A percentile compares a stretch with the other conserved stretches of the same genome.
These are phyloP conservation scores for Paedocypris sp. DNA, from an alignment of 2,113 vertebrate genomes.

Conservation along the genomic window DNA sequence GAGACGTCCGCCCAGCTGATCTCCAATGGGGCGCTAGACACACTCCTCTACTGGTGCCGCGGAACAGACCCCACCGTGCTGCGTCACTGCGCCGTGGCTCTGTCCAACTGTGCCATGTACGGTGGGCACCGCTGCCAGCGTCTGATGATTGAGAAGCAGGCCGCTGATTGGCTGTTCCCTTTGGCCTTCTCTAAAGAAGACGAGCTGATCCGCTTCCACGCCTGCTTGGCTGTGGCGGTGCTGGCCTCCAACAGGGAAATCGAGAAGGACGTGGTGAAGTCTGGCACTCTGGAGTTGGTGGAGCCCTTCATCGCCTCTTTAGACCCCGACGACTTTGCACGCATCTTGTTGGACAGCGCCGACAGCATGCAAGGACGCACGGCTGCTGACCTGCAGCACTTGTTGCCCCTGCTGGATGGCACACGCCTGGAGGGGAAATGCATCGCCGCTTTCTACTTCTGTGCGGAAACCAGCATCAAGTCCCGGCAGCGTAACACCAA, in stretches of 20 bases:
- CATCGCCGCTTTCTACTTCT: slow-evolving; percentile 90
- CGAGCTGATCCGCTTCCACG: slow-evolving; percentile 80
- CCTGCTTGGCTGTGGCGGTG: slow-evolving; percentile 83
- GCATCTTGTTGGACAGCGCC: slow-evolving; percentile 69
- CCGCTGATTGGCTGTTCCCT: slow-evolving; percentile 91
- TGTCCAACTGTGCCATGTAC: slow-evolving; percentile 94
- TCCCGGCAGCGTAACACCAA: slow-evolving; percentile 84
- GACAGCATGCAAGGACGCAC: slow-evolving; percentile 83
- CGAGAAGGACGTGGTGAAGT: slow-evolving; percentile 90
- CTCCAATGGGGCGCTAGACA: slow-evolving; percentile 76
- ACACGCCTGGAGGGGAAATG: slow-evolving; percentile 85
- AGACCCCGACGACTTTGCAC: slow-evolving; percentile 77
- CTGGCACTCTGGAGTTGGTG: slow-evolving; percentile 88
- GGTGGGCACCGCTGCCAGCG: slow-evolving; percentile 83
- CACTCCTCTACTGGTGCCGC: slow-evolving; percentile 90
- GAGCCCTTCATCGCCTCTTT: slow-evolving; percentile 90
- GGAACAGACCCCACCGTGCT: slow-evolving; percentile 75
- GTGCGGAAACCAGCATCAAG: slow-evolving; percentile 84
- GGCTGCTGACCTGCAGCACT: slow-evolving; percentile 79
- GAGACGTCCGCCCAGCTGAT: slow-evolving; percentile 86
- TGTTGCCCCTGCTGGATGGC: slow-evolving; percentile 83
- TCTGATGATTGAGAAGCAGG: slow-evolving; percentile 86
- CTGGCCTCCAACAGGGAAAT: slow-evolving; percentile 87
- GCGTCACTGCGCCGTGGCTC: slow-evolving; percentile 83
- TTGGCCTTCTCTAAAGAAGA: slow-evolving; percentile 91